These are phyloP conservation scores for Leptopilina clavipes DNA, from an alignment of 1,140 invertebrate genomes.

Conservation along the genomic window DNA sequence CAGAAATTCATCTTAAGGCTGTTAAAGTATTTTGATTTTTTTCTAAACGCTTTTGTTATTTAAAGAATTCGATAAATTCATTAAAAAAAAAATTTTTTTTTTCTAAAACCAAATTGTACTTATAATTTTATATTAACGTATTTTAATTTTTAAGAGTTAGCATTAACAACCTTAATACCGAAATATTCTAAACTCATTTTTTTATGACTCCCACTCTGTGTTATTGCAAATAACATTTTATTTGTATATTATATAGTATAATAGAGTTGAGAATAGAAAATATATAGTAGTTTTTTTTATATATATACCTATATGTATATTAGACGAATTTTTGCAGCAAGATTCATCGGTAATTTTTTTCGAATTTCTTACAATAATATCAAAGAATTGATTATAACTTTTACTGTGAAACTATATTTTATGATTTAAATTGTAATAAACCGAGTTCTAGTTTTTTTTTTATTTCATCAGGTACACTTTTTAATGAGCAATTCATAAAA, in stretches of 20 bases:
- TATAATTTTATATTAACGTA: too few species aligned
- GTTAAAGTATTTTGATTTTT: background rate
- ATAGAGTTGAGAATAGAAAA: constrained; percentile 16
- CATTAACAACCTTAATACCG: background rate
- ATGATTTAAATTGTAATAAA: background rate
- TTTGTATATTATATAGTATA: background rate
- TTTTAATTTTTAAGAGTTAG: too few species aligned
- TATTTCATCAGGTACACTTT: background rate
- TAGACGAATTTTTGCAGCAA: background rate
- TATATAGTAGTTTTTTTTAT: constrained; percentile 9
- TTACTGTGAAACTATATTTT: background rate
- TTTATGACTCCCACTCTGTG: background rate
- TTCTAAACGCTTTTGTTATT: background rate
- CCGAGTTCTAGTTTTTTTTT: background rate
- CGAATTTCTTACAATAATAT: background rate
- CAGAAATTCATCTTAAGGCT: background rate
- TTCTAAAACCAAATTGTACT: too few species aligned
- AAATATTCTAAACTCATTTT: background rate
- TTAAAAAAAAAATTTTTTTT: too few species aligned
- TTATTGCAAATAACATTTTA: background rate
- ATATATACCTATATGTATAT: background rate
- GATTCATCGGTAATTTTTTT: background rate
- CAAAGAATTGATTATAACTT: background rate
- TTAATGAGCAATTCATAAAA: constrained; percentile 17
- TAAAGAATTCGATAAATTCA: too few species aligned